A percentile compares a stretch with the other conserved stretches of the same genome.
Evolutionary conservation across 2,113 vertebrate species (phyloP).

Genomic region (Paedocypris sp.): DNA sequence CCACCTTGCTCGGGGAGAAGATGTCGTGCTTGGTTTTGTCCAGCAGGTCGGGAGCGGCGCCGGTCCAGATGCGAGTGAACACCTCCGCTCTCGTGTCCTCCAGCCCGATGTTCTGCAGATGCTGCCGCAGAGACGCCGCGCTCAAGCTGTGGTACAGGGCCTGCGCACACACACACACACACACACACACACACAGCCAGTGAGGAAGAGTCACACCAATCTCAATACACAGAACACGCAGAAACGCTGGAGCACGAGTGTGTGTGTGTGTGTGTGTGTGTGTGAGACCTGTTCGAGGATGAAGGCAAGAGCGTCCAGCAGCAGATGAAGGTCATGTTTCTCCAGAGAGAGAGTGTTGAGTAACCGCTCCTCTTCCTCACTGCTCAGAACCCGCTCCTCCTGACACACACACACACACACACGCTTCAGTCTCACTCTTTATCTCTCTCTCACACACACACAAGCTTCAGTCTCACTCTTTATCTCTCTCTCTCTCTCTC

Average conservation of each 20-base stretch:
- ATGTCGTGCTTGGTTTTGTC: slow-evolving; percentile 80
- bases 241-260: too few species aligned
- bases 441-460: not conserved
- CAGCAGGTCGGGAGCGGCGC: slow-evolving; percentile 71
- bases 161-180: slow-evolving; percentile 43
- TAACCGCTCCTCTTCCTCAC: slow-evolving; percentile 91
- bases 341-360: slow-evolving; percentile 78
- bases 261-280: not conserved
- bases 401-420: slow-evolving; percentile 37
- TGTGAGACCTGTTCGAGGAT: slow-evolving; percentile 33
- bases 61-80: slow-evolving; percentile 72
- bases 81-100: slow-evolving; percentile 72
- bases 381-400: slow-evolving; percentile 81
- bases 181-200: not conserved
- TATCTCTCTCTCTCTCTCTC: not conserved
- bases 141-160: slow-evolving; percentile 87
- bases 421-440: not conserved
- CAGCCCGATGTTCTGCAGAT: slow-evolving; percentile 73
- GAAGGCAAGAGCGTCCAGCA: slow-evolving; percentile 68
- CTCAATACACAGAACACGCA: too few species aligned
- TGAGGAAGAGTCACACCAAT: slow-evolving; percentile 31
- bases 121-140: slow-evolving; percentile 72
- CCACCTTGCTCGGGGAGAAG: slow-evolving; percentile 85
- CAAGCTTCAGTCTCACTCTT: not conserved
- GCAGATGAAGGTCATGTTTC: slow-evolving; percentile 75